Evolutionary conservation across 2,888 invertebrate species (phyloP), one percentile per base, ranked within the genome.

Genomic region (Bombylius discolor): DNA sequence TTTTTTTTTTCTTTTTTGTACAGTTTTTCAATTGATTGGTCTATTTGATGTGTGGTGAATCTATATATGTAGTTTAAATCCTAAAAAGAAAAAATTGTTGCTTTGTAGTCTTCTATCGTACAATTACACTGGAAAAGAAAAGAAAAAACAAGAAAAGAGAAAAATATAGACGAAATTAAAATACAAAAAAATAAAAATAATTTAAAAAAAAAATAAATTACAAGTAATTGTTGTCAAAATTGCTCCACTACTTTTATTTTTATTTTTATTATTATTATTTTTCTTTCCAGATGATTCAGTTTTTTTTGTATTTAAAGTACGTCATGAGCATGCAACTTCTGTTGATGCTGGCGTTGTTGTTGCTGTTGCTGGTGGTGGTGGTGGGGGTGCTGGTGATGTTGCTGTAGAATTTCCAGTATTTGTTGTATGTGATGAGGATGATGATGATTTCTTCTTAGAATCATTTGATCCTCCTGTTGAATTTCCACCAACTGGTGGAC

Each of bases 281-380:
- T 8, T 11, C 11, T 11, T 14, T 46, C 5, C 8, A n/a, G 46
- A 46, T 46, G 6, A 42, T 42, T 8, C 8, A 11, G 39, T 11
- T 42, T 8, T 11, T 42, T 1, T 44, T 44, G n/a, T 13, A 12
- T 9, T 44, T 44, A 3, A 13, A 5, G 12, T 6, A 44, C 6
- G 74, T 73, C 73, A 73, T 72, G 74, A 73, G 57, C 73, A 73
- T 51, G 71, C 71, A 47, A 74, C 72, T 63, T 73, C 74, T 51
- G 72, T 60, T 60, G 69, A 63, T 51, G 66, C 55, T 58, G 60
- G 61, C 49, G 66, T 56, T 47, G 60, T 47, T 48, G 60, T 49
- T 31, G 57, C 47, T 45, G 57, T 42, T 36, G 51, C 23, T 47
- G 54, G 12, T 12, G 39, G 5, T 23, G 50, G 23, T 51, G 72